Percentiles rank a stretch among this genome's conserved stretches.
Conservation (phyloP, 2,797 vertebrate species). For the Anas flavirostris region DNA sequence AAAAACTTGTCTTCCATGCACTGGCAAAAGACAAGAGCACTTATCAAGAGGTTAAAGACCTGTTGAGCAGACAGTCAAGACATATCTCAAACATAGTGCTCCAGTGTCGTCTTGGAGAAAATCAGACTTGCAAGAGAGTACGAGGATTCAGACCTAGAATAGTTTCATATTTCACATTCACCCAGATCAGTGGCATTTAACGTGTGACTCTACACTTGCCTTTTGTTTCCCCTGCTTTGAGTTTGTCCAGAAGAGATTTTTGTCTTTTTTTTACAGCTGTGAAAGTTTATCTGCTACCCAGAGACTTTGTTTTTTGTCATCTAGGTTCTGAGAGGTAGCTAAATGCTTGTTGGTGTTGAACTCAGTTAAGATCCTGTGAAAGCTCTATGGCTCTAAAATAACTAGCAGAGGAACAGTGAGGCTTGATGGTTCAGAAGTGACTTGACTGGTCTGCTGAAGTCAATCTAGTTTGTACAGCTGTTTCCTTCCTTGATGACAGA, state of each 20-base stretch:
- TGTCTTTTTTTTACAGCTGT: not conserved
- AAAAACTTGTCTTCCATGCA: not conserved
- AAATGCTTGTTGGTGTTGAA: not conserved
- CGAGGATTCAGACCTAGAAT: not conserved
- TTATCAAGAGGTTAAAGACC: not conserved
- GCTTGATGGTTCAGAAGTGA: not conserved
- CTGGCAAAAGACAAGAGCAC: not conserved
- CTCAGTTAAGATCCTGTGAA: not conserved
- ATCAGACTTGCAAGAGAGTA: not conserved
- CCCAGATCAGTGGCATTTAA: not conserved
- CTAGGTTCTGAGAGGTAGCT: not conserved
- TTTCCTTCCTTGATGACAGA: not conserved
- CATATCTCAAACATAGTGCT: not conserved
- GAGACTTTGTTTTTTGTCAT: not conserved
- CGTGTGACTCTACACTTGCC: not conserved
- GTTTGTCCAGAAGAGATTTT: not conserved
- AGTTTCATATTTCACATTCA: not conserved
- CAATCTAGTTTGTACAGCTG: not conserved
- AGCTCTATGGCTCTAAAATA: not conserved
- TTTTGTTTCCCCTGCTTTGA: not conserved
- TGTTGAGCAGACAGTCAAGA: not conserved
- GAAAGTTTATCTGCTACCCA: not conserved
- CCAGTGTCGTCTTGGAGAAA: not conserved
- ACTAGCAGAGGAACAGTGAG: not conserved
- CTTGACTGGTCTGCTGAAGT: not conserved